These are phyloP conservation scores for Linyphia triangularis DNA, from an alignment of 2,888 invertebrate genomes.

Conservation along the genomic window DNA sequence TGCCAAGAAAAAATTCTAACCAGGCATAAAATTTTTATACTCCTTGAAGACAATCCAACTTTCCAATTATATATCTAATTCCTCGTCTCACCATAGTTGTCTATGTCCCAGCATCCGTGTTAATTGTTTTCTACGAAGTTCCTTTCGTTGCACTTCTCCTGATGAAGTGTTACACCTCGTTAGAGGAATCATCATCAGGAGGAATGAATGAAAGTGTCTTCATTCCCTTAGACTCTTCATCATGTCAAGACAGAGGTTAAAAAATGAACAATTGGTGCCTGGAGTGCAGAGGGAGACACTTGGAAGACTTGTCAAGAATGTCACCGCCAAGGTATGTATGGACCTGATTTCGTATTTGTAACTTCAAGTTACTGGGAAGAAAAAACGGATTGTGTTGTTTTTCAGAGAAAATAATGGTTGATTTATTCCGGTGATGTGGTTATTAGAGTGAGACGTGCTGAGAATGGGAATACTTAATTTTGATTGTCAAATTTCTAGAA, in stretches of 20 bases:
- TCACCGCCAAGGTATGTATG: neutral
- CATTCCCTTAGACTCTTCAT: neutral
- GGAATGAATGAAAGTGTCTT: constrained; percentile 33
- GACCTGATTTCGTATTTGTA: too few species aligned
- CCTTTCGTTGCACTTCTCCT: constrained; percentile 38
- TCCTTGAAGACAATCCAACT: neutral
- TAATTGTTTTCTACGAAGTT: constrained; percentile 64
- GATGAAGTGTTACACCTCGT: constrained; percentile 71
- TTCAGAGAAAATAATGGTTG: too few species aligned
- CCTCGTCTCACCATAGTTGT: neutral
- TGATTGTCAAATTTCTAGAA: too few species aligned
- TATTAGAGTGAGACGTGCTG: too few species aligned
- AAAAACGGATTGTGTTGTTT: too few species aligned
- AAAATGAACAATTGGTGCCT: constrained; percentile 14
- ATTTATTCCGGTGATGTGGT: too few species aligned
- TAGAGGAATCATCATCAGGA: constrained; percentile 45
- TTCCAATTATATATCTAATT: neutral
- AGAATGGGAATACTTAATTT: too few species aligned
- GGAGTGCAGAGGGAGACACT: neutral
- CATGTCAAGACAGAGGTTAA: constrained; percentile 30
- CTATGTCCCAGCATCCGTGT: neutral
- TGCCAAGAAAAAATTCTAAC: neutral
- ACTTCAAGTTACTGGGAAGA: too few species aligned
- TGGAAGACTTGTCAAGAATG: neutral
- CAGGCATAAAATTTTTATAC: neutral